These are phyloP conservation scores for Paguma larvata DNA, from an alignment of 2,797 vertebrate species.

Conservation along the genomic window DNA sequence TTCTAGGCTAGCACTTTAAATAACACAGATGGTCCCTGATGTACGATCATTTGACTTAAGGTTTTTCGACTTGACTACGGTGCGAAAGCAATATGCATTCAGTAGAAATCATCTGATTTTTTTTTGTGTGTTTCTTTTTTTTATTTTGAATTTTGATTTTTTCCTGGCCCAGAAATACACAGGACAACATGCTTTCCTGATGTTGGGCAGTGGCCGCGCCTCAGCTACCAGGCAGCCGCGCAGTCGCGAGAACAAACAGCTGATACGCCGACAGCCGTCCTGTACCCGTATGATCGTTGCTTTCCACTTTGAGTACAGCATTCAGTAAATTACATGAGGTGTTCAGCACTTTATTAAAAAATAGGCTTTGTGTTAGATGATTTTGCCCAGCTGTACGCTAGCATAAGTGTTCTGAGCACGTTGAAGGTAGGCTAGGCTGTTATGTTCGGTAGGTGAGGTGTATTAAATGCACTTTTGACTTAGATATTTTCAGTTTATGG, in stretches of 20 bases:
- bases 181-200: neutral
- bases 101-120: neutral
- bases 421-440: neutral
- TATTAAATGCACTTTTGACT: neutral
- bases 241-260: neutral
- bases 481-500: neutral
- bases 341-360: neutral
- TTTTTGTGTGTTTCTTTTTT: neutral
- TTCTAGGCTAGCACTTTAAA: neutral
- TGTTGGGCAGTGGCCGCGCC: neutral
- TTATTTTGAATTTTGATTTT: neutral
- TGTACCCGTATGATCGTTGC: neutral
- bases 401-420: neutral
- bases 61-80: neutral
- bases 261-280: neutral
- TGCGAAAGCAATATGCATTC: neutral
- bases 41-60: neutral
- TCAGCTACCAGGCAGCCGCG: neutral
- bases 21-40: neutral
- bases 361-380: neutral
- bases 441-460: neutral
- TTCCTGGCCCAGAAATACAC: neutral
- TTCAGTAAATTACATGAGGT: neutral
- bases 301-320: neutral
- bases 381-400: neutral